Base-by-base conservation (phyloP, 2,888 invertebrate genomes). In the Acleris literana region DNA sequence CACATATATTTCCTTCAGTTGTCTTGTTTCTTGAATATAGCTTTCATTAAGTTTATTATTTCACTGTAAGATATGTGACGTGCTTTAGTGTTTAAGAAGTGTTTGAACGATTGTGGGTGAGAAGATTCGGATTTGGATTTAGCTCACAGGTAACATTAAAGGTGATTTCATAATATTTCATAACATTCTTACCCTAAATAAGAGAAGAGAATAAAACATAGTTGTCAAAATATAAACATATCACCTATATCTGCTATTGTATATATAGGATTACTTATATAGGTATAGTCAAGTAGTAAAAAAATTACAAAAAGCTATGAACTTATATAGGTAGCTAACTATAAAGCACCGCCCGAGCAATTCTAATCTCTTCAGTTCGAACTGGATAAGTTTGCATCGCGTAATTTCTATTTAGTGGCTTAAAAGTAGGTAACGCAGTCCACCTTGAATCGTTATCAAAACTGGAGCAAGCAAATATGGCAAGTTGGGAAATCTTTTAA, bases 401-500 rank as follows among this genome's bases (percentile, higher is more conserved):
- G 33, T 33, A 39, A 13, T 39, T 39, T 39, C 13, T 4, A 39
- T 39, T 39, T 39, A 39, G 13, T 39, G 39, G 13, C 39, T 4
- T 13, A 39, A 39, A 11, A 33, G 3, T 33, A 11, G 33, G 9
- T 33, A 13, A 13, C 39, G 39, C 33, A 33, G 3, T 39, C 39
- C 17, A 17, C 55, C 60, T 18, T 44, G 51, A 56, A 29, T 55
- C 48, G 53, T 68, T 71, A 83, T 83, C 81, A 79, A 79, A 85
- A 80, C 74, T 85, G 75, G 84, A 77, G 72, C 82, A 76, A 74
- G 76, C 76, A 77, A 82, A 78, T 77, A 79, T 66, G 63, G 70
- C 77, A 72, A 81, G 56, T 83, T 83, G 76, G 76, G 80, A 77
- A 85, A 85, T 80, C 79, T 76, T 78, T 79, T 82, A 79, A 76